phyloP scores from a whole-genome alignment of 2,113 vertebrate genomes.

The Bostrychus sinensis region DNA sequence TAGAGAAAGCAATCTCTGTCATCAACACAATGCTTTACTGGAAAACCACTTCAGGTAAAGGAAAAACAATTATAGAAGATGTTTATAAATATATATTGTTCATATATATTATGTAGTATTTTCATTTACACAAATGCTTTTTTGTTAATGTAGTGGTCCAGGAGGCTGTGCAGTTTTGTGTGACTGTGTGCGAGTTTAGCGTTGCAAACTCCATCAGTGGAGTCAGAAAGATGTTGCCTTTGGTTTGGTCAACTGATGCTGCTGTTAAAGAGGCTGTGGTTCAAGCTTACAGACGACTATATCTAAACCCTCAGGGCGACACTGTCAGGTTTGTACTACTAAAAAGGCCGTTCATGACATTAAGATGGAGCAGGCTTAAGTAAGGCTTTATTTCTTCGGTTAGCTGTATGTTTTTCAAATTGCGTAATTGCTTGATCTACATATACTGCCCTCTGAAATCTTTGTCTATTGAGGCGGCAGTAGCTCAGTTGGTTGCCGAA shows the following conservation, averaged over 20 bases:
- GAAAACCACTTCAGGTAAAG: constrained; percentile 87
- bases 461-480: no score
- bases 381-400: no score
- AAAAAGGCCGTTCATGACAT: not conserved
- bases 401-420: no score
- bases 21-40: constrained; percentile 92
- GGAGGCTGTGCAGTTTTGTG: constrained; percentile 95
- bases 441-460: no score
- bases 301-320: constrained; percentile 85
- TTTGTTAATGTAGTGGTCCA: constrained; percentile 85
- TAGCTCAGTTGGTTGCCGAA: no score
- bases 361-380: no score
- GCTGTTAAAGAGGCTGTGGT: constrained; percentile 92
- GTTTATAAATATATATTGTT: not conserved
- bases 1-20: constrained; percentile 86
- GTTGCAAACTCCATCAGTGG: constrained; percentile 89
- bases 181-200: constrained; percentile 89
- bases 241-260: constrained; percentile 93
- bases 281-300: constrained; percentile 89
- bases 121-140: not conserved
- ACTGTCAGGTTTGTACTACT: constrained; percentile 79
- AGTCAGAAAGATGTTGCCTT: constrained; percentile 91
- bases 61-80: not conserved
- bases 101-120: not conserved
- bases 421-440: no score